Evolutionary conservation across 2,888 invertebrate genomes (phyloP), one percentile per base, ranked within the genome.

Genomic region (Drosophila paranaensis): DNA sequence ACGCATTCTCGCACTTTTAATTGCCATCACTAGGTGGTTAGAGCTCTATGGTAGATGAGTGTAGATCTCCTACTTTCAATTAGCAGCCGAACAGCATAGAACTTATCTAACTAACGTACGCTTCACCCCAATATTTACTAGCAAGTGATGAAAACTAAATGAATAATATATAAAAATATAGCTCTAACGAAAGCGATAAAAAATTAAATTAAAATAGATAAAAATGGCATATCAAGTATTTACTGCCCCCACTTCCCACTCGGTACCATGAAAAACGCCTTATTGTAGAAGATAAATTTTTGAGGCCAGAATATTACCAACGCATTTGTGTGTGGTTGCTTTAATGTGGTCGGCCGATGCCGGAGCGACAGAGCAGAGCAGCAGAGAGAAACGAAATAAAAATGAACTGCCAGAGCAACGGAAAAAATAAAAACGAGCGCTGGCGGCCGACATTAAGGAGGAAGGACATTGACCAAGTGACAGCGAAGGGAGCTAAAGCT

Each of bases 1-100:
- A 89, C 89, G 89, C 90, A 86, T 82, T 80, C 82, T 74, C 74
- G 75, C 81, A 79, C 79, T 88, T 69, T 71, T 65, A 57, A 61
- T 37, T 42, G 27, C 42, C 60, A 16, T 43, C 30, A 6, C 33
- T 11, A 50, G 16, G n/a, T 46, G 50, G 45, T 48, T 46, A 55
- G 46, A 51, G 60, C 62, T 72, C 75, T 82, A 72, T 76, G 82
- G 85, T 71, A 80, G 81, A 79, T 74, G 80, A 82, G 82, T 82
- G 84, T 51, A 55, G 33, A 39, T 53, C 54, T 61, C 61, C 65
- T 33, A 43, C 43, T 58, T 67, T 82, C 67, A 79, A 70, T 79
- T 71, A 84, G 69, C 55, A 46, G 27, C 33, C 42, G 9, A n/a
- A 37, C 33, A 27, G 33, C 33, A 4, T 25, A 35, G 37, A 11